These are phyloP conservation scores for Ostrea edulis DNA, from an alignment of 1,140 invertebrate genomes.

Conservation along the genomic window DNA sequence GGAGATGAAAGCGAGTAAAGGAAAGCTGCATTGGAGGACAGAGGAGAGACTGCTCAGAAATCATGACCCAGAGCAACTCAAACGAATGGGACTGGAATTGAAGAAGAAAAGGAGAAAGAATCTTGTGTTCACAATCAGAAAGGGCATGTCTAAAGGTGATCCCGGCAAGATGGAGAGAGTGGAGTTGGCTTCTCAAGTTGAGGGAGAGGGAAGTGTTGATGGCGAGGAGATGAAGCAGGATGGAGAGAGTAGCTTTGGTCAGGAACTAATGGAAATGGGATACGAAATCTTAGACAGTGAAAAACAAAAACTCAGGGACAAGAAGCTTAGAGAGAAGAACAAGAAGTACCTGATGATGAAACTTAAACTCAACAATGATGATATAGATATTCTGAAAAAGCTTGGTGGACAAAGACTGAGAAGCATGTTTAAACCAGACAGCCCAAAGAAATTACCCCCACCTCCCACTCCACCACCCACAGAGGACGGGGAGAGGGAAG, in stretches of 20 bases:
- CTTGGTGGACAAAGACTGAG: constrained; percentile 48
- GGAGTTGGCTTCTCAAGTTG: constrained; percentile 31
- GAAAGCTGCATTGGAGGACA: constrained; percentile 71
- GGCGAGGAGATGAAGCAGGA: not conserved
- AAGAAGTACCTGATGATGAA: constrained; percentile 51
- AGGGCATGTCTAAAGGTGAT: constrained; percentile 60
- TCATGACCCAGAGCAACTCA: constrained; percentile 65
- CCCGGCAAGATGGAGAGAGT: constrained; percentile 31
- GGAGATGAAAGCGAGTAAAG: constrained; percentile 56
- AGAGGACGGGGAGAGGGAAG: constrained; percentile 22
- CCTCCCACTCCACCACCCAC: not conserved
- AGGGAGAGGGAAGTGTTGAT: not conserved
- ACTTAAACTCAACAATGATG: constrained; percentile 47
- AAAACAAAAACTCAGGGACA: constrained; percentile 43
- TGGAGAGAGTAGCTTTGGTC: not conserved
- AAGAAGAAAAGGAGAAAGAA: constrained; percentile 69
- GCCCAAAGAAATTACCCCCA: not conserved
- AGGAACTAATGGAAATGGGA: constrained; percentile 16
- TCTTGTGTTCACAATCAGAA: constrained; percentile 50
- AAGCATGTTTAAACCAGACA: constrained; percentile 8
- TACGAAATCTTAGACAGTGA: constrained; percentile 26
- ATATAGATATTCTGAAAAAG: constrained; percentile 44
- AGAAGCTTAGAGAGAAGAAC: constrained; percentile 43
- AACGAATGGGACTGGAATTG: constrained; percentile 67
- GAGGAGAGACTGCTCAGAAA: constrained; percentile 66